Evolutionary conservation across 1,140 invertebrate species (phyloP), one percentile per base, ranked within the genome.

Genomic region (Eurytemora carolleeae): DNA sequence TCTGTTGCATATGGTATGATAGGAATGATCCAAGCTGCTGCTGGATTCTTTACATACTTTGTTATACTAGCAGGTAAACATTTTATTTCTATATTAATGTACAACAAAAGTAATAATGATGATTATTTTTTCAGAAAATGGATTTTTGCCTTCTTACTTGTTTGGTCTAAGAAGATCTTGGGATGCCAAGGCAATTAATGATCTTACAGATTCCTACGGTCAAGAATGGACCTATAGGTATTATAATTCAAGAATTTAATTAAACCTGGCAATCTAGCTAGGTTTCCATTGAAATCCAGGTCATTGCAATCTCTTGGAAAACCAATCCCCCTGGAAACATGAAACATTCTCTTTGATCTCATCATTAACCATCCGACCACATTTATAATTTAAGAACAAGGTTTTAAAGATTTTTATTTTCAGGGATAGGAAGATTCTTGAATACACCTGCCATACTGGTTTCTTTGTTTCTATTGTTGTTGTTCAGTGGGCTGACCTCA

Each of bases 401-500:
- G n/a, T n/a, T n/a, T n/a, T n/a, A n/a, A n/a, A n/a, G n/a, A n/a
- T n/a, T n/a, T n/a, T n/a, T n/a, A n/a, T n/a, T n/a, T n/a, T n/a
- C n/a, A 64, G 73, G 25, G 74, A 80, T 66, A 71, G 80, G 25
- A 83, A 82, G 68, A 71, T 73, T 24, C 68, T 82, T 57, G 81
- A 82, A 67, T 78, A 78, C 69, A 82, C 80, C 18, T 80, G 79
- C 67, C 79, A 82, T 67, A 80, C 81, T 53, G 78, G 80, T 21
- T 82, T 81, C 71, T 82, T 82, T 67, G 75, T 80, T 19, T 73
- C 79, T 19, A 82, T 83, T 68, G 80, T 83, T 16, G 71, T 82
- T 65, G 79, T 80, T 20, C 80, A 83, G 70, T 82, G 81, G 81
- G 77, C 80, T 64, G 80, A 83, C 74, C 68, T 82, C 63, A 79